phyloP scores from a whole-genome alignment of 2,797 vertebrate genomes.

The Epinephelus malabaricus region DNA sequence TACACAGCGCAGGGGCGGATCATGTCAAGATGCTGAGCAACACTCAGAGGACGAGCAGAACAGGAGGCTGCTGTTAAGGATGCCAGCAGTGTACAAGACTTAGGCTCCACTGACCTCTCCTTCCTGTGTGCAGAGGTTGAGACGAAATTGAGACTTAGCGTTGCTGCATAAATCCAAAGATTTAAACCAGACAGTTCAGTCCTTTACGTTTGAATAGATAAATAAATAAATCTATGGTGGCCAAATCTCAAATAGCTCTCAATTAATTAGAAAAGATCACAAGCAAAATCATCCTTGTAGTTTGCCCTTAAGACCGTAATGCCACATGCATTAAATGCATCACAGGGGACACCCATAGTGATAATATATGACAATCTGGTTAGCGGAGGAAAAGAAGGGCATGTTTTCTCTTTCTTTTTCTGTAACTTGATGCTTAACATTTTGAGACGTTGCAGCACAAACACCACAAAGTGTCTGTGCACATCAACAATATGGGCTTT shows the following conservation, averaged over 20 bases:
- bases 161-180: background rate
- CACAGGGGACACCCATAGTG: constrained; percentile 18
- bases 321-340: constrained; percentile 27
- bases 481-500: constrained; percentile 48
- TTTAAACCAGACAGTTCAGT: background rate
- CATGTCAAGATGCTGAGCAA: constrained; percentile 44
- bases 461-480: constrained; percentile 40
- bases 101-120: constrained; percentile 24
- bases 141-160: background rate
- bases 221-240: background rate
- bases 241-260: constrained; percentile 1
- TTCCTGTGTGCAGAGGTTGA: background rate
- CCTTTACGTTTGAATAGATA: background rate
- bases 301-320: constrained; percentile 23
- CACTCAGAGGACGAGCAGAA: constrained; percentile 39
- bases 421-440: constrained; percentile 32
- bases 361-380: constrained; percentile 24
- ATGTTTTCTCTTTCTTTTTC: background rate
- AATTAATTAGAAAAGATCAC: background rate
- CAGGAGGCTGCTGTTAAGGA: constrained; percentile 31
- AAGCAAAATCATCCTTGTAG: constrained; percentile 15
- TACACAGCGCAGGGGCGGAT: constrained; percentile 30
- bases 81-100: constrained; percentile 13
- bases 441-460: constrained; percentile 26
- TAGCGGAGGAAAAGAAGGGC: constrained; percentile 9